Base-by-base conservation (phyloP, 53 echinoderm and acorn worm species). In the Paracentrotus lividus region DNA sequence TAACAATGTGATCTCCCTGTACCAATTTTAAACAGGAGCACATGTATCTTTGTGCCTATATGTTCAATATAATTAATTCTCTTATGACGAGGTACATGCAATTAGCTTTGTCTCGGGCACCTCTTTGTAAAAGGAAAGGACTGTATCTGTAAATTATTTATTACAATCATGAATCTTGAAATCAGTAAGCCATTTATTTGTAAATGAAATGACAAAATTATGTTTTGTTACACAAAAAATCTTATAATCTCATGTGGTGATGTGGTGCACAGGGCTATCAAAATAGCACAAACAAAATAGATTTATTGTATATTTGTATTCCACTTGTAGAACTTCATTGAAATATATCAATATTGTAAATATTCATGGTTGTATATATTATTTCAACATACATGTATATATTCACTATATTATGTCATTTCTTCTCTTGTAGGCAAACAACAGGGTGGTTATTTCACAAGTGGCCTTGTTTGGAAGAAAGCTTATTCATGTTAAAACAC, bases 351-450 rank as follows among this genome's bases (percentile, higher is more conserved):
- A 72, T 72, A 16, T 15, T 72, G 72, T 72, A 72, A 20, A 8
- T 40, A 38, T 18, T n/a, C n/a, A n/a, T n/a, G n/a, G n/a, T n/a
- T 72, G 72, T 72, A 72, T 72, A 72, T 72, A 72, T 18, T 20
- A 72, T 32, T 40, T 18, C 18, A 36, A 72, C 40, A 72, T 38
- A 72, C 18, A 40, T 64, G 31, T 64, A 72, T 36, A 40, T 64
- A 64, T 64, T 64, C 31, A 29, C 20, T 38, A 67, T 67, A 72
- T 72, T 72, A 72, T 72, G 72, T 14, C 36, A 72, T 72, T 72
- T 21, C 20, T 38, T 72, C 20, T 64, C 40, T 42, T 40, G 68
- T 68, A 34, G 33, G 4, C 4, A 26, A 5, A 72, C 40, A 72
- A 72, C 40, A 72, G 32, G n/a, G 72, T 18, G 36, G 72, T 36